Conservation (phyloP, 2,113 vertebrate genomes). For the Myiopsitta monachus region DNA sequence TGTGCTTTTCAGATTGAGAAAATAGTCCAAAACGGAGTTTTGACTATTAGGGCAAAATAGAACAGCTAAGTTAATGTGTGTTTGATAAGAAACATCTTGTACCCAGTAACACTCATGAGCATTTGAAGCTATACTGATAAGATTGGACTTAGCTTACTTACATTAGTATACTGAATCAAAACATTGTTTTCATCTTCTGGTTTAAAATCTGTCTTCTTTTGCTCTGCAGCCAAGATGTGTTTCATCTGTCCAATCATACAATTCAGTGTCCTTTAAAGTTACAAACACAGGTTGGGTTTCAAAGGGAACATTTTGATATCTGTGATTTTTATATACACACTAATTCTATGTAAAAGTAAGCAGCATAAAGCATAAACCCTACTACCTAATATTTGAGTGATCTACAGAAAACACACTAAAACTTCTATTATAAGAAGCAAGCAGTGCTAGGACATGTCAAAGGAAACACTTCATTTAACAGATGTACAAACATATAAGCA, state of each 20-base stretch:
- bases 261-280: slow-evolving; percentile 89
- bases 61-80: neutral
- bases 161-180: slow-evolving; percentile 95
- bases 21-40: neutral
- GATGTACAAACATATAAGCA: neutral
- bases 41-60: neutral
- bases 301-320: neutral
- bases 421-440: neutral
- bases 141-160: slow-evolving; percentile 73
- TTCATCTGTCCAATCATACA: slow-evolving; percentile 99
- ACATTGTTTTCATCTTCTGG: slow-evolving; percentile 98
- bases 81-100: neutral
- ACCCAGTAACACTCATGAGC: neutral
- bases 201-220: slow-evolving; percentile 98
- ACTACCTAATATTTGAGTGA: neutral
- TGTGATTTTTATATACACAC: neutral
- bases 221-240: slow-evolving; percentile 92
- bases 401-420: neutral
- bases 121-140: neutral
- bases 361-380: neutral
- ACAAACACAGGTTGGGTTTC: slow-evolving; percentile 26
- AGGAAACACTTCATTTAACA: neutral
- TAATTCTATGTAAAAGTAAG: neutral
- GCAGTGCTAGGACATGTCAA: neutral
- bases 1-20: neutral